phyloP scores from a whole-genome alignment of 1,140 invertebrate species.

The Sarcophaga bullata region DNA sequence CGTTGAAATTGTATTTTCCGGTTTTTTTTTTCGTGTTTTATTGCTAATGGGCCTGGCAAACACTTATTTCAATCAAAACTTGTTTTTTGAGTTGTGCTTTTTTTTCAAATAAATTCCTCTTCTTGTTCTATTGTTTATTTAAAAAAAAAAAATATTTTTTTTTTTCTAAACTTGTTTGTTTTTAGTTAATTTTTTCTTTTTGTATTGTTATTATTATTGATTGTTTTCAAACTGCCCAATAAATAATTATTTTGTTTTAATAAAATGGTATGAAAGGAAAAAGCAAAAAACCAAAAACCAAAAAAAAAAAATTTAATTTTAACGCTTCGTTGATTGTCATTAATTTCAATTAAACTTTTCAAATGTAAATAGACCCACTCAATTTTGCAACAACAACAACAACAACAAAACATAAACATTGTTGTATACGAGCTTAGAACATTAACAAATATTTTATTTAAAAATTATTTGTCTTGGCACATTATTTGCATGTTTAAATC shows the following conservation, averaged over 20 bases:
- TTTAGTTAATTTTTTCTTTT: too few species aligned
- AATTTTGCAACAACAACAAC: too few species aligned
- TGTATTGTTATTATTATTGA: too few species aligned
- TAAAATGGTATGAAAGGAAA: too few species aligned
- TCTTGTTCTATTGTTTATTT: too few species aligned
- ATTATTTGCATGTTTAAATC: not conserved
- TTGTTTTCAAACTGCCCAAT: not conserved
- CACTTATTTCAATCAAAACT: constrained; percentile 23
- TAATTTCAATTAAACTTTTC: constrained; percentile 36
- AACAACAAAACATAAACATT: too few species aligned
- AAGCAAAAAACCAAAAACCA: not conserved
- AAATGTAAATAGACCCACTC: constrained; percentile 1
- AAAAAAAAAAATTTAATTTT: constrained; percentile 19
- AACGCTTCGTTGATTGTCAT: constrained; percentile 34
- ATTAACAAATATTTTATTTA: constrained; percentile 16
- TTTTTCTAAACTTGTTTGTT: too few species aligned
- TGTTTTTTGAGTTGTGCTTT: not conserved
- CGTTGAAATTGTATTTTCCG: not conserved
- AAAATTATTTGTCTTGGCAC: constrained; percentile 6
- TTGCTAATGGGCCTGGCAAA: constrained; percentile 5
- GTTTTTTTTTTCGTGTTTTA: not conserved
- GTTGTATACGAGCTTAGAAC: not conserved
- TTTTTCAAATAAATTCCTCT: not conserved
- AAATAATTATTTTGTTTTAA: not conserved
- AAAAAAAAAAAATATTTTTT: too few species aligned